Percentiles rank a stretch among this genome's conserved stretches.
These are phyloP conservation scores for Triops longicaudatus DNA, from an alignment of 1,140 invertebrate genomes.

Conservation along the genomic window DNA sequence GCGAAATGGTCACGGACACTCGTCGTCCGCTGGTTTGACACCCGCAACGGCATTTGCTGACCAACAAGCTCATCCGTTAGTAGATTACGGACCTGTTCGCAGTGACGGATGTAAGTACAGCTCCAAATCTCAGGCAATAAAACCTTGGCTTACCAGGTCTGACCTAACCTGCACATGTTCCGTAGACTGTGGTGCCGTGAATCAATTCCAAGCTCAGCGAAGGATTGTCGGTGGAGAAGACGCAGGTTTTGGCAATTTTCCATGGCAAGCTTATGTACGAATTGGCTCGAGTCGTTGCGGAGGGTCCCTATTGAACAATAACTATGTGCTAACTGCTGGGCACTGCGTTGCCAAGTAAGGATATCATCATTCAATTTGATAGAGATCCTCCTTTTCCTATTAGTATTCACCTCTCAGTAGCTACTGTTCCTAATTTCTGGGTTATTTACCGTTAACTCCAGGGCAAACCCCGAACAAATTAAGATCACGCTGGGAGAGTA, in stretches of 20 bases:
- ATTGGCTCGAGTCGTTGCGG: slow-evolving; percentile 87
- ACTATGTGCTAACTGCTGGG: slow-evolving; percentile 90
- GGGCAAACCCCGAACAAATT: slow-evolving; percentile 76
- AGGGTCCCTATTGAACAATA: slow-evolving; percentile 80
- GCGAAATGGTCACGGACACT: slow-evolving; percentile 36
- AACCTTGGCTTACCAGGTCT: not conserved
- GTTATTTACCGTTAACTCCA: slow-evolving; percentile 35
- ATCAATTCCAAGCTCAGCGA: slow-evolving; percentile 68
- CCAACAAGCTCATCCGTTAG: slow-evolving; percentile 43
- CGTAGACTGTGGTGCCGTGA: slow-evolving; percentile 71
- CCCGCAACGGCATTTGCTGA: slow-evolving; percentile 39
- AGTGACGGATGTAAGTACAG: slow-evolving; percentile 63
- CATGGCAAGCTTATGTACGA: slow-evolving; percentile 91
- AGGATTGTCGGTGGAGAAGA: slow-evolving; percentile 88
- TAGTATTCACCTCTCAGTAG: not conserved
- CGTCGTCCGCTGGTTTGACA: slow-evolving; percentile 47
- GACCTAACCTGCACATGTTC: slow-evolving; percentile 31
- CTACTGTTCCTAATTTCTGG: slow-evolving; percentile 26
- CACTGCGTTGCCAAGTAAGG: slow-evolving; percentile 82
- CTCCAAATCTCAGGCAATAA: not conserved
- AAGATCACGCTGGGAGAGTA: slow-evolving; percentile 88
- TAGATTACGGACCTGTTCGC: slow-evolving; percentile 56
- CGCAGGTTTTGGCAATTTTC: slow-evolving; percentile 86
- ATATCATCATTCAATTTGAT: not conserved
- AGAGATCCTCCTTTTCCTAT: slow-evolving; percentile 15